Evolutionary conservation across 1,140 invertebrate species (phyloP), one percentile per base, ranked within the genome.

Genomic region (Drosophila paulistorum): DNA sequence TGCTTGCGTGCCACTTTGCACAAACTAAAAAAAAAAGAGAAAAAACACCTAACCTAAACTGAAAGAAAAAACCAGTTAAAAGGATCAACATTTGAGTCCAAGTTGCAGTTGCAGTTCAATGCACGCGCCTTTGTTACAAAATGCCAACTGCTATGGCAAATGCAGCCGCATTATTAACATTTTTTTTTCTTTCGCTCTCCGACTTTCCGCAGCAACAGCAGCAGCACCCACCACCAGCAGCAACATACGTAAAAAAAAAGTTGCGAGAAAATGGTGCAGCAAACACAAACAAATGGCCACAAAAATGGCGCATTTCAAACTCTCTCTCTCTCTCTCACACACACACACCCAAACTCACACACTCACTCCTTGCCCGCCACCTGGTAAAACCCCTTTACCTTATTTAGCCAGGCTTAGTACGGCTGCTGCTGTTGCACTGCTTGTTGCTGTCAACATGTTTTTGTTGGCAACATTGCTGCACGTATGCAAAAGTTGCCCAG

Each of bases 291-390:
- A 86, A 87, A 87, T 90, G 86, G 86, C 86, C 75, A 90, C 86
- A 80, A 90, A 90, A 90, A 90, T 90, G 86, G 86, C 86, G 86
- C 73, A 86, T 74, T 85, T 85, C 85, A 85, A 71, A 90, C 66
- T 66, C 69, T 75, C 68, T 39, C 66, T 66, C 69, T 75, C 68
- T 39, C 11, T 30, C 37, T 23, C 55, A n/a, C 17, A 71, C 39
- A 39, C 63, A 71, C 45, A 48, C 45, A 39, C 62, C 14, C 33
- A 65, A n/a, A n/a, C n/a, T n/a, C 17, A 71, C 39, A 39, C 63
- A 71, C 45, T 20, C 45, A 39, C 17, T 26, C 42, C 70, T 37
- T 60, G 35, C 2, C 72, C 23, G 20, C 60, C 72, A 64, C 74
- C 42, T 55, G 3, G 3, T 39, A 2, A 30, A 30, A 13, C 41